Evolutionary conservation across 2,888 invertebrate genomes (phyloP), one percentile per base, ranked within the genome.

Genomic region (Busseola fusca): DNA sequence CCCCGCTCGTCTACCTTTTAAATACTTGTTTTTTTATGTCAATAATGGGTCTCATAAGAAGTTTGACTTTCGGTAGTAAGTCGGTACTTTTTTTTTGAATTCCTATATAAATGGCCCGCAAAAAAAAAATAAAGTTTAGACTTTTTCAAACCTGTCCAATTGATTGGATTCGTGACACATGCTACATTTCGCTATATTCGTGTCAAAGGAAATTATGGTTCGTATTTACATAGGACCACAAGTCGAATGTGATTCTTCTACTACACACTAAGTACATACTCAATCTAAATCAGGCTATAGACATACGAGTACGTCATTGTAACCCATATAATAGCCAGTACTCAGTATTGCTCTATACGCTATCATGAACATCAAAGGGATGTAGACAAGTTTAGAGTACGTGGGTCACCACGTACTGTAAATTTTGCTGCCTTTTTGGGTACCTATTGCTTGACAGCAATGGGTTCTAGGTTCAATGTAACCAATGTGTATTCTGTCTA

Each of bases 311-410:
- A 34, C 7, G 57, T 27, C 10, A 72, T 14, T 63, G 21, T 25
- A 45, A 64, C 5, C 21, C 14, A 25, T 64, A n/a, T n/a, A 72
- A 57, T 40, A 60, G 21, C 16, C 21, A 59, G 16, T 56, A n/a
- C 7, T 27, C 34, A 56, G 27, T 1, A 37, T 9, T 45, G 14
- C 14, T 9, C 25, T 64, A 45, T 37, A n/a, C 14, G 50, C 37
- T 50, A 64, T 64, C 25, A 52, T 45, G 2, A 7, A 60, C 27
- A 54, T 60, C 48, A 74, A 74, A 73, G 45, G 3, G 3, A 54
- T 64, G 16, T 30, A 54, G 45, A 40, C 21, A 59, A 25, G 42
- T 45, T 42, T 34, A 18, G 21, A 45, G 37, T 37, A 60, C n/a
- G 9, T 54, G 37, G 54, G n/a, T n/a, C n/a, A n/a, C n/a, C n/a